phyloP scores from a whole-genome alignment of 92 coral and sea anemone genomes.

The Muricea muricata region DNA sequence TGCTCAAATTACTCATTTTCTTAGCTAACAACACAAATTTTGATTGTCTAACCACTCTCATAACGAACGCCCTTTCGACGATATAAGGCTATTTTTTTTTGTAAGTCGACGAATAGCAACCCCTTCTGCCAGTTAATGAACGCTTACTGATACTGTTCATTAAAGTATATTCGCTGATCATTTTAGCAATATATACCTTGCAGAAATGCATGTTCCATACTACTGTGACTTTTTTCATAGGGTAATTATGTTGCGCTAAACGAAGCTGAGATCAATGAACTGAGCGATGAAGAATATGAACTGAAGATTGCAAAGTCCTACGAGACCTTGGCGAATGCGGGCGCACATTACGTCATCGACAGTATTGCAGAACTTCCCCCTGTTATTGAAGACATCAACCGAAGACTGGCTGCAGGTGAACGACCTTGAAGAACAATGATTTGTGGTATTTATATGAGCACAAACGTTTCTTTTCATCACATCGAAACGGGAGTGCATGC shows the following conservation, averaged over 20 bases:
- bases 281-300: slow-evolving; percentile 86
- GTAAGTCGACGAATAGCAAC: too few relatives aligned
- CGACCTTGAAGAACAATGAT: slow-evolving; percentile 75
- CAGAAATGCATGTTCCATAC: too few relatives aligned
- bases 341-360: slow-evolving; percentile 97
- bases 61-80: too few relatives aligned
- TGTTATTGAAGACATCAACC: slow-evolving; percentile 95
- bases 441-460: background rate
- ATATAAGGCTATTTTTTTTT: too few relatives aligned
- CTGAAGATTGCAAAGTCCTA: slow-evolving; percentile 77
- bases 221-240: slow-evolving; percentile 43
- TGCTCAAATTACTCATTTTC: too few relatives aligned
- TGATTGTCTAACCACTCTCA: too few relatives aligned
- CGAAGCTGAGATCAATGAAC: slow-evolving; percentile 88
- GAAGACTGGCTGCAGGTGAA: slow-evolving; percentile 91
- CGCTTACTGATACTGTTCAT: too few relatives aligned
- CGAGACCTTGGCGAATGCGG: slow-evolving; percentile 94
- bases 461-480: background rate
- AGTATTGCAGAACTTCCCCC: slow-evolving; percentile 86
- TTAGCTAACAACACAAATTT: too few relatives aligned
- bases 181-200: too few relatives aligned
- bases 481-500: too few relatives aligned
- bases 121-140: too few relatives aligned
- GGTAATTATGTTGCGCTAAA: slow-evolving; percentile 95
- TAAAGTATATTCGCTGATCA: too few relatives aligned